Evolutionary conservation across 1,140 invertebrate genomes (phyloP).

Genomic region (Orussus abietinus): DNA sequence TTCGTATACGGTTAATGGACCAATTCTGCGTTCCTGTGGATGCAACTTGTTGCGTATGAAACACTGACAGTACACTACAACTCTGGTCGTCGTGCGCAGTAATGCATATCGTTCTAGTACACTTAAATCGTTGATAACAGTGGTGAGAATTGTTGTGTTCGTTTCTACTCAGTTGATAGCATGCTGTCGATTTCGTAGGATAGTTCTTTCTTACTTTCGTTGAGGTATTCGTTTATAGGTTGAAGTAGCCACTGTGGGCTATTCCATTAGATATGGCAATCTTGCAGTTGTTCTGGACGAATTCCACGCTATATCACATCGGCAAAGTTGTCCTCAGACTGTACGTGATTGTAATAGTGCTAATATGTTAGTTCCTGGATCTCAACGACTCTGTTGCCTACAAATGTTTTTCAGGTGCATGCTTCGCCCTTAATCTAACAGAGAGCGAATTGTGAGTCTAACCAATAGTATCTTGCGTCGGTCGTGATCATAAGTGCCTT

Average conservation of each 20-base stretch:
- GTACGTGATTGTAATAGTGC: conserved; percentile 13
- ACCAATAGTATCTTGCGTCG: conserved; percentile 18
- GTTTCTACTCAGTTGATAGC: conserved; percentile 4
- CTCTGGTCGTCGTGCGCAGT: too few species aligned
- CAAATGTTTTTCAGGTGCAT: conserved; percentile 31
- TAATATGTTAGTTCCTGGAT: conserved; percentile 6
- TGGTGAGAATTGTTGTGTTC: conserved; percentile 1
- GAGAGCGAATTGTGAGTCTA: conserved; percentile 30
- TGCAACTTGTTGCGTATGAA: conserved; percentile 4
- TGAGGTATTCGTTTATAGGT: background rate
- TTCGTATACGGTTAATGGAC: conserved; percentile 10
- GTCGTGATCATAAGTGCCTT: conserved; percentile 1
- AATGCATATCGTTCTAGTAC: conserved; percentile 7
- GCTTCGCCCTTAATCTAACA: conserved; percentile 30
- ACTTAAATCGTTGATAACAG: conserved; percentile 8
- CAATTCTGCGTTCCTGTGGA: conserved; percentile 3
- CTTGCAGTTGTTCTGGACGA: conserved; percentile 3
- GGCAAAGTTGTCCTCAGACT: conserved; percentile 19
- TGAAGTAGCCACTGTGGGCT: conserved; percentile 11
- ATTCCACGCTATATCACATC: conserved; percentile 17
- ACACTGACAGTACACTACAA: too few species aligned
- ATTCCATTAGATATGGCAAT: conserved; percentile 12
- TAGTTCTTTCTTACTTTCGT: conserved; percentile 5
- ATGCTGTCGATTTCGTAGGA: background rate
- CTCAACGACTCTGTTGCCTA: conserved; percentile 30